Evolutionary conservation across 1,140 invertebrate species (phyloP).

Genomic region (Brachionus manjavacas): DNA sequence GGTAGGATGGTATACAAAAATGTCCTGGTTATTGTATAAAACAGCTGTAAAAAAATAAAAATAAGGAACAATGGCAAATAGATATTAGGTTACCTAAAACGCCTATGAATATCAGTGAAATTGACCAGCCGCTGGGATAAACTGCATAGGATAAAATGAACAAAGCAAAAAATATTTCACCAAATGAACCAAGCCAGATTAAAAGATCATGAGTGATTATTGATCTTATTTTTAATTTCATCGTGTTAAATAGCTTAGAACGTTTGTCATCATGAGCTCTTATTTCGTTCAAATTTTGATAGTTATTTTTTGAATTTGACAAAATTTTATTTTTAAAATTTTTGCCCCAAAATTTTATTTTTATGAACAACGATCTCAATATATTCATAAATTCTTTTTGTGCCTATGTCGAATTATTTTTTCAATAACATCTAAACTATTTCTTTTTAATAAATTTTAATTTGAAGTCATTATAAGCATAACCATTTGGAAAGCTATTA

Average conservation of each 20-base stretch:
- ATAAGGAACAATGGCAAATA: neutral
- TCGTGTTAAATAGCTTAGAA: neutral
- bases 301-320: neutral
- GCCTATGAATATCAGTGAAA: neutral
- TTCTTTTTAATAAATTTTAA: neutral
- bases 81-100: neutral
- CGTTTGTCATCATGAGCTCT: neutral
- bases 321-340: neutral
- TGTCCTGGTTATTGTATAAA: conserved; percentile 77
- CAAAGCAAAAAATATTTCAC: neutral
- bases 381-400: neutral
- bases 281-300: neutral
- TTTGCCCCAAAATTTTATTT: neutral
- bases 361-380: neutral
- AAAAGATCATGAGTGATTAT: neutral
- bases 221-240: neutral
- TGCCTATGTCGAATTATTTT: neutral
- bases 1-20: conserved; percentile 79
- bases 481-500: neutral
- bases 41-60: conserved; percentile 46
- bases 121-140: neutral
- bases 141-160: conserved; percentile 15
- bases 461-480: neutral
- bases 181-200: neutral
- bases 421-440: neutral